Evolutionary conservation across 2,797 vertebrate species (phyloP), one percentile per base, ranked within the genome.

Genomic region (Peromyscus aztecus): DNA sequence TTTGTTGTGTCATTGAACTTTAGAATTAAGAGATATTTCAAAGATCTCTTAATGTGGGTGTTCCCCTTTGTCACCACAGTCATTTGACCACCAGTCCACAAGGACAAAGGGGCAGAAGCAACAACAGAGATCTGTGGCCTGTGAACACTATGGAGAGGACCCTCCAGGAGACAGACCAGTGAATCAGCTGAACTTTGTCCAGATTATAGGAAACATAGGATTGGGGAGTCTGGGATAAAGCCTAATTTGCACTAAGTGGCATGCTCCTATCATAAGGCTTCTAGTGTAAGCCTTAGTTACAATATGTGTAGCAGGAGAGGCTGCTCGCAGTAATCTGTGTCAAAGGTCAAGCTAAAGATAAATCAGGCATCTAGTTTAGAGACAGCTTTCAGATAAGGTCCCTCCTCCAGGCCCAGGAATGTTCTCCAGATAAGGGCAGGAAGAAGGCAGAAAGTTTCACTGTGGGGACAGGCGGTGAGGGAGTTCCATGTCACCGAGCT

Each of bases 1-100:
- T 63, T 84, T 46, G 11, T 34, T 69, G 24, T 88, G 71, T 75
- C 46, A 52, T 49, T 86, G 40, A 73, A 77, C 49, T 78, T 86
- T 85, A 89, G 27, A 91, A 24, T 65, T 82, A 91, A 77, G 59
- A 89, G 88, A 94, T 17, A 86, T 31, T n/a, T 31, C 24, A 65
- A 67, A 87, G 57, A 34, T 57, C 59, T 67, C 13, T 57, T 75
- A 40, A 43, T 40, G 21, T 5, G 21, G 37, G 21, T 4, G 21
- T 24, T 73, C 10, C 37, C 23, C 10, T 75, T 24, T 75, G 21
- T 75, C 71, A 43, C 24, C 2, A 5, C 71, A 73, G 37, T 73
- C 71, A 73, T 2, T 73, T 75, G 71, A 9, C 11, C 1, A 0
- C 43, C 71, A 75, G 37, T 75, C 40, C 4, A 24, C 21, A 6